Evolutionary conservation across 2,797 vertebrate species (phyloP), one percentile per base, ranked within the genome.

Genomic region (Nasua narica): DNA sequence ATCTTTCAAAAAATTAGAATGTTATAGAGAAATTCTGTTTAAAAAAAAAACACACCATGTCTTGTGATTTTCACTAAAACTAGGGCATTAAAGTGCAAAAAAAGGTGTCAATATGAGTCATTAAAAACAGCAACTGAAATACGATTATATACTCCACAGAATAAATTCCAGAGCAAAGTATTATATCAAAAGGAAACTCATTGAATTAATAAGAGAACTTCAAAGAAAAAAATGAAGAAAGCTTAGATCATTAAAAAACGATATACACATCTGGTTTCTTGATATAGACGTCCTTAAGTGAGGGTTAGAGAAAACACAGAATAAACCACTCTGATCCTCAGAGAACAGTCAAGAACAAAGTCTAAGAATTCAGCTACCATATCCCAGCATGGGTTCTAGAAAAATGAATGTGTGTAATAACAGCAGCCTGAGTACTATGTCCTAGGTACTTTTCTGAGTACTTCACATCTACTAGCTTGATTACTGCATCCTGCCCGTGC

Each of bases 41-140:
- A 21, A 12, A 50, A 50, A 35, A 35, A 16, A 16, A 43, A 14
- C 70, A 69, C 43, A 29, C n/a, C 48, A 1, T 13, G 19, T 77
- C 54, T 62, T 58, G 9, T 84, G 35, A 70, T 89, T 97, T 94
- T 93, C 52, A 83, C 2, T 87, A 67, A 94, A 91, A 90, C 18
- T 7, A 81, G 40, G 29, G 72, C n/a, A 54, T 85, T 82, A 87
- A 70, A 87, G 79, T 58, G 13, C 40, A 56, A 72, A 81, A 70
- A 13, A 35, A 35, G 65, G 15, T 40, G 35, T 84, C 19, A 16
- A 27, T 8, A 62, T 27, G 52, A 83, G 60, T 82, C 65, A 92
- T 67, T 83, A 86, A 84, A 91, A 82, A 87, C 3, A 79, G 25
- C 48, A 58, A 56, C 50, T 58, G 76, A 58, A 58, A 58, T 58